A percentile compares a stretch with the other conserved stretches of the same genome.
Evolutionary conservation across 2,888 invertebrate genomes (phyloP).

Genomic region (Chromoteleia sp.): DNA sequence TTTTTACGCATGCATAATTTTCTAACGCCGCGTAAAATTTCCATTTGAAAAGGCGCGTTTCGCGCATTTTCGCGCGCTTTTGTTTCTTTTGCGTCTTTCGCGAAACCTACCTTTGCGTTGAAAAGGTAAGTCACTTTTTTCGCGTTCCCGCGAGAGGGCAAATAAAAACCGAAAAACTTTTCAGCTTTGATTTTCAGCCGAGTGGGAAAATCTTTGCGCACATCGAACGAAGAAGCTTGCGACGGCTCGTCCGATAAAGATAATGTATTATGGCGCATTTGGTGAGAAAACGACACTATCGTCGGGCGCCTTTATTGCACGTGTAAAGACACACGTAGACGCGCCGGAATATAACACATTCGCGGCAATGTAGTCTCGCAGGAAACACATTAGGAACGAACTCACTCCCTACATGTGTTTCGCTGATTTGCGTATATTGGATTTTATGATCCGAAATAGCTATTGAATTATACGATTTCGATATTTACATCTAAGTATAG

Average conservation of each 20-base stretch:
- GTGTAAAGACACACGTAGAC: constrained; percentile 44
- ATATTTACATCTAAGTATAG: constrained; percentile 37
- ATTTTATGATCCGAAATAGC: constrained; percentile 52
- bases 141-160: constrained; percentile 17
- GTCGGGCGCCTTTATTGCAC: constrained; percentile 58
- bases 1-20: constrained; percentile 59
- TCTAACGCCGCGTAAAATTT: constrained; percentile 58
- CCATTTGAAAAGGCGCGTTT: constrained; percentile 60
- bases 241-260: constrained; percentile 61
- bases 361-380: constrained; percentile 34
- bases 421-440: constrained; percentile 60
- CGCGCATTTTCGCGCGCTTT: constrained; percentile 41
- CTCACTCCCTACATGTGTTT: constrained; percentile 52
- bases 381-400: constrained; percentile 58
- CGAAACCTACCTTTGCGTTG: constrained; percentile 52
- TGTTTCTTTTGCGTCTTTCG: constrained; percentile 53
- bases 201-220: constrained; percentile 29
- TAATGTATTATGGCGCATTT: constrained; percentile 61
- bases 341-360: constrained; percentile 42
- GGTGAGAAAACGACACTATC: constrained; percentile 53
- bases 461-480: constrained; percentile 49
- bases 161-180: constrained; percentile 46
- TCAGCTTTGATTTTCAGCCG: constrained; percentile 58
- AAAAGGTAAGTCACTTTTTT: constrained; percentile 58
- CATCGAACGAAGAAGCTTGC: constrained; percentile 13